Evolutionary conservation across 2,888 invertebrate genomes (phyloP), one percentile per base, ranked within the genome.

Genomic region (Drosophila engyochracea): DNA sequence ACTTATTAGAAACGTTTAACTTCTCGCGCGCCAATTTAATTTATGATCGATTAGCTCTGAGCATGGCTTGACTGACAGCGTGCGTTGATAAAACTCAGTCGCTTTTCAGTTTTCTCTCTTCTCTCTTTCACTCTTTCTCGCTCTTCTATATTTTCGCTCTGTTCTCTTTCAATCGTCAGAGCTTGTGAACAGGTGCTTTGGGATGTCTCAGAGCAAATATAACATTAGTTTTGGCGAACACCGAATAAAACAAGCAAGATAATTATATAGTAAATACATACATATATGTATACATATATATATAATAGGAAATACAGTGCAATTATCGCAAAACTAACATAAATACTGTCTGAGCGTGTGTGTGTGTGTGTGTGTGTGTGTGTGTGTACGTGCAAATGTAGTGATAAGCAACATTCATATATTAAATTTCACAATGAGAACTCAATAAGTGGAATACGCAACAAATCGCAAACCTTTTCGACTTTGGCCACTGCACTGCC

Each of bases 371-470:
- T 28, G 28, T 28, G 3, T 12, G 10, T 10, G 31, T 37, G n/a
- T 53, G 25, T 54, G n/a, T 39, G 4, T 16, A 30, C 12, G n/a
- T 7, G 25, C 10, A 41, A 41, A 9, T 1, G 22, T 47, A n/a
- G 9, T 58, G 25, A 47, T 55, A 58, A 67, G 28, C 47, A 33
- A 31, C n/a, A 64, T 16, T 35, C 28, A 55, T 25, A 62, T 68
- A 70, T 66, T 71, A 52, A 63, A 63, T 67, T 52, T 80, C 77
- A 71, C 30, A 68, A 80, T 77, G 77, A 77, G 55, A 74, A 51
- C 63, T 33, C 53, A 68, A 62, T 33, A 35, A 41, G 22, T 28
- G 22, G 1, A 33, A 7, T 16, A 28, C 19, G 16, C 22, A 58
- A 59, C 10, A 16, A 30, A 25, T 33, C 22, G 14, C 1, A 14